Conservation (phyloP, 1,140 invertebrate genomes). For the Drosophila ambigua region DNA sequence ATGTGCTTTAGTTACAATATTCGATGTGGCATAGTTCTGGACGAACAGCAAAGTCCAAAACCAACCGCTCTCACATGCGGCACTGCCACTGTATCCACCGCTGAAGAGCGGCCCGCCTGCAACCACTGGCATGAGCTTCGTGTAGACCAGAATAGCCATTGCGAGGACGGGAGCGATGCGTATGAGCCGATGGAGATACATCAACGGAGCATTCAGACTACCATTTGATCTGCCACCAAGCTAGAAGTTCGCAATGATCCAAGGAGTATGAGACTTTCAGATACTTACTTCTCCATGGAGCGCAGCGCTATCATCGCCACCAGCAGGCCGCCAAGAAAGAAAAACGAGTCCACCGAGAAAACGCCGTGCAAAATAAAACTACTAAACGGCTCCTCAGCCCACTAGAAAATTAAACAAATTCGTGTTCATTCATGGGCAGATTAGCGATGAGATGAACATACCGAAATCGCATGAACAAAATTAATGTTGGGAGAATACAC, state of each 20-base stretch:
- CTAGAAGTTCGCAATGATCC: background rate
- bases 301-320: constrained; percentile 86
- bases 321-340: constrained; percentile 88
- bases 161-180: constrained; percentile 55
- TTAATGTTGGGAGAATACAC: constrained; percentile 63
- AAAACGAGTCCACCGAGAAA: constrained; percentile 88
- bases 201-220: constrained; percentile 56
- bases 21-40: constrained; percentile 58
- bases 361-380: constrained; percentile 86
- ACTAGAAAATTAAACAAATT: constrained; percentile 33
- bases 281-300: constrained; percentile 87
- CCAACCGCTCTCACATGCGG: constrained; percentile 64
- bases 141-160: constrained; percentile 55
- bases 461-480: constrained; percentile 8
- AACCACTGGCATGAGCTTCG: constrained; percentile 32
- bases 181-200: constrained; percentile 67
- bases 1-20: constrained; percentile 18
- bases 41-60: constrained; percentile 58
- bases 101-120: constrained; percentile 47
- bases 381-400: constrained; percentile 84
- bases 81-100: constrained; percentile 27
- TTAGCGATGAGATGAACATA: background rate
- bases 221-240: constrained; percentile 38
- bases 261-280: too few relatives aligned
- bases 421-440: too few relatives aligned